Evolutionary conservation across 2,113 vertebrate genomes (phyloP).

Genomic region (Ammodytes marinus): DNA sequence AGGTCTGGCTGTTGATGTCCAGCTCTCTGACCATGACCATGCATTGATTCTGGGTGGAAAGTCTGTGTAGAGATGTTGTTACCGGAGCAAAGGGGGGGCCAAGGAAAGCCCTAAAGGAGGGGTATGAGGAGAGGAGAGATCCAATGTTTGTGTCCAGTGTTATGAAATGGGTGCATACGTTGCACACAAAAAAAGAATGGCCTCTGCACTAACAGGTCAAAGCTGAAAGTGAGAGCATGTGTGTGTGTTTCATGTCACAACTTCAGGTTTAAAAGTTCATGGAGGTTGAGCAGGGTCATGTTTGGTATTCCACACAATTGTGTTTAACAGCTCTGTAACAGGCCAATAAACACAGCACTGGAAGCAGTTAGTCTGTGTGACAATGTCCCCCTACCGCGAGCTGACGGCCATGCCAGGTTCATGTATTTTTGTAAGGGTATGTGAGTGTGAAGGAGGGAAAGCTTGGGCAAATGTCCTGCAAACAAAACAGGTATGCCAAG

Average conservation of each 20-base stretch:
- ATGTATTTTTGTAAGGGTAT: constrained; percentile 16
- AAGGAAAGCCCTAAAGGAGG: constrained; percentile 15
- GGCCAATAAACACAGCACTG: constrained; percentile 75
- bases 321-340: constrained; percentile 78
- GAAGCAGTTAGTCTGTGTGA: constrained; percentile 66
- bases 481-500: constrained; percentile 52
- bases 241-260: constrained; percentile 64
- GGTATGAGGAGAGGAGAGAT: constrained; percentile 8
- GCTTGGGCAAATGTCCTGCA: constrained; percentile 48
- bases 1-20: constrained; percentile 23
- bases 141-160: constrained; percentile 13
- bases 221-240: constrained; percentile 33
- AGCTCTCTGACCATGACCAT: constrained; percentile 44
- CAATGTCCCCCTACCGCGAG: constrained; percentile 55
- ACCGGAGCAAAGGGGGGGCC: neutral
- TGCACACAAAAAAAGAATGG: constrained; percentile 9
- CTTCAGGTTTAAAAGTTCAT: constrained; percentile 67
- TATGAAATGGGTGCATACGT: constrained; percentile 32
- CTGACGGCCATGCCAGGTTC: constrained; percentile 50
- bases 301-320: constrained; percentile 73
- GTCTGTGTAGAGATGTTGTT: constrained; percentile 23
- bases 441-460: constrained; percentile 25
- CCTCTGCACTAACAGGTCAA: constrained; percentile 29
- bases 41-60: constrained; percentile 65
- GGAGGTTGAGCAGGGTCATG: constrained; percentile 65